phyloP scores from a whole-genome alignment of 2,113 vertebrate species.

The Sceloporus tristichus region DNA sequence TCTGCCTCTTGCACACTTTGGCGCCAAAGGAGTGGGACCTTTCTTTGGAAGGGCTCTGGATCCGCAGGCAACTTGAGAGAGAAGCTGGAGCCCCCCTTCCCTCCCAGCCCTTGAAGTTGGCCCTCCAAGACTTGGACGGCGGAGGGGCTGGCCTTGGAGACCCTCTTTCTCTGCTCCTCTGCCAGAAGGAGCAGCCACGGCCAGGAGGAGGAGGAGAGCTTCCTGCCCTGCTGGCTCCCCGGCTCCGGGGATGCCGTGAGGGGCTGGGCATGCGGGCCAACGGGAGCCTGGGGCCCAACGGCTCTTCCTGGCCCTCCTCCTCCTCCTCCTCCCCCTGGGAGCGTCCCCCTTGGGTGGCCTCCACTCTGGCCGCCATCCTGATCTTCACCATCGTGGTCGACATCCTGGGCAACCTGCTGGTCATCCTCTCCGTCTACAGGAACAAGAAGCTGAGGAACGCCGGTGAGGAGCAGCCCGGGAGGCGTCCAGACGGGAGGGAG shows the following conservation, averaged over 20 bases:
- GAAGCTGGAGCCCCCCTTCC: too few relatives aligned
- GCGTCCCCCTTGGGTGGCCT: slow-evolving; percentile 88
- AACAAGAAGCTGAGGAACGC: slow-evolving; percentile 94
- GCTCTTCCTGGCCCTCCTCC: slow-evolving; percentile 70
- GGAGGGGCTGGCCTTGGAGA: too few relatives aligned
- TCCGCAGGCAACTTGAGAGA: background rate
- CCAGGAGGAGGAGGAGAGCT: too few relatives aligned
- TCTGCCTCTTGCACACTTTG: slow-evolving; percentile 18
- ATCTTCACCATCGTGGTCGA: slow-evolving; percentile 95
- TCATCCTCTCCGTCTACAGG: slow-evolving; percentile 92
- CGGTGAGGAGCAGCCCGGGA: slow-evolving; percentile 58
- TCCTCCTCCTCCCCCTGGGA: slow-evolving; percentile 72
- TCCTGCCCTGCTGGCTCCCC: too few relatives aligned
- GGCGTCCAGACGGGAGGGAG: background rate
- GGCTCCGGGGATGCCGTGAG: slow-evolving; percentile 22
- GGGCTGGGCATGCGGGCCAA: slow-evolving; percentile 79
- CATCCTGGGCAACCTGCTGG: slow-evolving; percentile 92
- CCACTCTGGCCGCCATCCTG: slow-evolving; percentile 87
- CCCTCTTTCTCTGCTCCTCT: too few relatives aligned
- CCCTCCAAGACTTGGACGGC: too few relatives aligned
- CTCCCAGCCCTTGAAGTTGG: too few relatives aligned
- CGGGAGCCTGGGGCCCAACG: slow-evolving; percentile 82
- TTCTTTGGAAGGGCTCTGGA: too few relatives aligned
- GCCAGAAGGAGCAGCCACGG: background rate
- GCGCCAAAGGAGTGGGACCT: slow-evolving; percentile 23